Base-by-base conservation (phyloP, 37 sponge, comb jelly and placozoan genomes). In the Ephydatia muelleri region DNA sequence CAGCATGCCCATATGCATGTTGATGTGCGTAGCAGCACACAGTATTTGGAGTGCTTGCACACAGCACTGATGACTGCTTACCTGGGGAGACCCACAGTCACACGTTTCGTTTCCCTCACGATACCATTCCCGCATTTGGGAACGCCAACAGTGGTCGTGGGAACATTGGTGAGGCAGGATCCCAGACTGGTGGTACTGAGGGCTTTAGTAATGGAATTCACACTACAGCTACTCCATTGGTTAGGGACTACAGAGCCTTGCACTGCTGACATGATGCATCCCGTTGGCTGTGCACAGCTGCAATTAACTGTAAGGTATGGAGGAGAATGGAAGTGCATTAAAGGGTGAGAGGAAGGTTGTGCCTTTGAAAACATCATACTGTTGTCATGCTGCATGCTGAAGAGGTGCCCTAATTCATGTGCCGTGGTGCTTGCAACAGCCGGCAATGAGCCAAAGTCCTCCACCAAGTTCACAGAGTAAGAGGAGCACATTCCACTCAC, bases 361-460 rank as follows among this genome's bases (percentile, higher is more conserved):
- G n/a, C n/a, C n/a, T n/a, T n/a, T n/a, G n/a, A n/a, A n/a, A n/a
- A n/a, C n/a, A n/a, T n/a, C 57, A 4, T 66, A n/a, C 71, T 87
- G 38, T 85, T 88, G 72, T 93, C 94, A 73, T 94, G 95, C 26
- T 73, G 13, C 89, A 94, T 91, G 83, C 86, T 82, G 49, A 91
- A 91, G 29, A 84, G 83, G 67, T 94, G 95, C 6, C 95, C 95
- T 73, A 94, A 35, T n/a, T 94, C 95, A 36, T 94, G 95, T 11
- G 95, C 87, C 65, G 90, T 89, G 30, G 89, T 91, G 28, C 72
- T 73, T 25, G 72, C 83, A 16, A 83, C 87, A 26, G 64, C 29
- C 0, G 73, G 25, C 49, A 68, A 48, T 30, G 76, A 48, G 34
- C 89, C 84, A 32, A 78, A 70, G 72, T 89, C 89, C 69, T 88